Evolutionary conservation across 2,113 vertebrate species (phyloP).

Genomic region (human): GRCh38 chr3:110871501-110872000

Average conservation of each 20-base stretch:
- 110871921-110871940: background rate
- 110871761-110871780: background rate
- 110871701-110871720: background rate
- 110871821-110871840: background rate
- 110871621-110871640: background rate
- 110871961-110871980: background rate
- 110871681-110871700: background rate
- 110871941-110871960: background rate
- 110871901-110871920: no score
- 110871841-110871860: background rate
- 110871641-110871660: background rate
- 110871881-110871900: no score
- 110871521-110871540: background rate
- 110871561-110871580: background rate
- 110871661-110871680: background rate
- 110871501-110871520: accelerated
- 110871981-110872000: background rate
- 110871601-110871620: background rate
- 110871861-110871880: background rate
- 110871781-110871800: background rate
- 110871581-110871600: background rate
- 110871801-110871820: background rate
- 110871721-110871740: background rate
- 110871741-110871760: background rate
- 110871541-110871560: background rate